Base-by-base conservation (phyloP, 2,113 vertebrate species). In the Trichechus manatus region DNA sequence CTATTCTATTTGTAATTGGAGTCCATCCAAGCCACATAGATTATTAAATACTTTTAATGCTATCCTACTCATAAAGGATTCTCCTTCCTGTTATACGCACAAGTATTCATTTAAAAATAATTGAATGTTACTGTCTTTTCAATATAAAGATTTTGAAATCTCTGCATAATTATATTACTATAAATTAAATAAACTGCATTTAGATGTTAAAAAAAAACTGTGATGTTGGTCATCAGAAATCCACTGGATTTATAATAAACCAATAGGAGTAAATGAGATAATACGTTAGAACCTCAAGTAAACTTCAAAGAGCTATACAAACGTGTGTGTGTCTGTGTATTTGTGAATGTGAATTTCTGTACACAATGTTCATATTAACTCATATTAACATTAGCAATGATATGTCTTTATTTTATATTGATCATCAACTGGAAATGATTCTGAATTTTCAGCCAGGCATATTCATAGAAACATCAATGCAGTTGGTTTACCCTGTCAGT, bases 151-250 rank as follows among this genome's bases (percentile, higher is more conserved):
- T 61, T 86, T 61, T 68, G 27, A 88, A 68, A 20, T 84, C 72
- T 47, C 89, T 75, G 27, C 5, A 72, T 36, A 44, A 44, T 89
- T 80, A 93, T 36, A 79, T 81, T 68, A 75, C 36, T 68, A 47
- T 78, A 95, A 87, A 92, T 92, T 90, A 93, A 93, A 92, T 77
- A n/a, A 95, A 31, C 36, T 92, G 3, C 25, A 36, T 44, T 85
- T 27, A 82, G 59, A 61, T 13, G 83, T 53, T 91, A 23, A 75
- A 77, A 77, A 68, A 33, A 5, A 27, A 27, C 29, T n/a, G 2
- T 77, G 53, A 1, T 47, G 19, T 3, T 68, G 19, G 3, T 53
- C 31, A 29, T 75, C n/a, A 59, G 47, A 80, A 66, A 2, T 9
- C 74, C 29, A 44, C n/a, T 61, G 3, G 11, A 53, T 74, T 88